These are phyloP conservation scores for Rhyacophila evoluta DNA, from an alignment of 2,888 invertebrate genomes.

Conservation along the genomic window DNA sequence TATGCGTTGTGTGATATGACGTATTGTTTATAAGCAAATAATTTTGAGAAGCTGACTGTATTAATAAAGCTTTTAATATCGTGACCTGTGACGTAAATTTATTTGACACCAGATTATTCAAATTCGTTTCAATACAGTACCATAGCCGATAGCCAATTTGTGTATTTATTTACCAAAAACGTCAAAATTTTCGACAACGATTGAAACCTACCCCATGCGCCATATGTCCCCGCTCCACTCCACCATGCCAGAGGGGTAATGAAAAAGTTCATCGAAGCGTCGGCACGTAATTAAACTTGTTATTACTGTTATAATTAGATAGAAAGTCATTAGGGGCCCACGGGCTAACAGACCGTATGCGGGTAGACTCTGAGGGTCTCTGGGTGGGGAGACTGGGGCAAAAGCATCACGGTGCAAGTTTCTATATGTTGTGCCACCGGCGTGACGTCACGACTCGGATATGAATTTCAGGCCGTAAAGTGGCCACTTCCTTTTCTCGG, in stretches of 20 bases:
- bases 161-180: background rate
- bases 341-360: slow-evolving; percentile 12
- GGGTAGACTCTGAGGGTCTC: background rate
- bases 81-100: too few species aligned
- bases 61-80: too few species aligned
- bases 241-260: slow-evolving; percentile 33
- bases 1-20: too few species aligned
- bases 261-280: slow-evolving; percentile 47
- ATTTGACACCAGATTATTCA: too few species aligned
- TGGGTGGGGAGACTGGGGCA: background rate
- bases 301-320: slow-evolving; percentile 53
- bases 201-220: slow-evolving; percentile 4
- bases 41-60: too few species aligned
- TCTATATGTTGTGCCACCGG: slow-evolving; percentile 14
- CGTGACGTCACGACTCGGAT: slow-evolving; percentile 18
- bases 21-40: too few species aligned
- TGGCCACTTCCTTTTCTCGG: background rate
- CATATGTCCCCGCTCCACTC: slow-evolving; percentile 4
- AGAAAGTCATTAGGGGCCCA: slow-evolving; percentile 45
- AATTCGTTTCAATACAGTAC: too few species aligned
- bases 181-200: slow-evolving; percentile 7
- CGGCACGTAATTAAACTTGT: slow-evolving; percentile 53
- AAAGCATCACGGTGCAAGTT: background rate
- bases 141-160: background rate
- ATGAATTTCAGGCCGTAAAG: slow-evolving; percentile 12